Conservation (phyloP, 2,113 vertebrate species). For the Microcebus jonahi region DNA sequence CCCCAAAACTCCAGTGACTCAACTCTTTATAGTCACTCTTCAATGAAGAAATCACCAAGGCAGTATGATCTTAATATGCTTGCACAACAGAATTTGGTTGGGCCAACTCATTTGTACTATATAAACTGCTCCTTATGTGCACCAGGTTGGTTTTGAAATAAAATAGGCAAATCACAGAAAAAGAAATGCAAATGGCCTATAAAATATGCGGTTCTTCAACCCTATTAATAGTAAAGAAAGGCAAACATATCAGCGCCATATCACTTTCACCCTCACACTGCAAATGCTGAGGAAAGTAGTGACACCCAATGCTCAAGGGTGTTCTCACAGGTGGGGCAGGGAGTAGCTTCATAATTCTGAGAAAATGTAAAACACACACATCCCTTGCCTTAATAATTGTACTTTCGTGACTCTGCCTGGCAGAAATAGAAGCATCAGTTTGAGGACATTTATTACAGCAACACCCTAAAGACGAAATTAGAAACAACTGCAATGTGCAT, state of each 20-base stretch:
- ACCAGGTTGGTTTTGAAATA: not conserved
- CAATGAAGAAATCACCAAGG: not conserved
- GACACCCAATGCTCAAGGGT: not conserved
- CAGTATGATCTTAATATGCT: not conserved
- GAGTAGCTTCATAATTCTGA: not conserved
- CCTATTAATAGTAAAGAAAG: not conserved
- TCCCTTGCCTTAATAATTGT: not conserved
- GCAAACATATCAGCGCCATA: not conserved
- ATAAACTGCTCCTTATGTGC: not conserved
- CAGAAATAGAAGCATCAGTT: not conserved
- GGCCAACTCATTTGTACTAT: not conserved
- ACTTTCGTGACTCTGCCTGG: not conserved
- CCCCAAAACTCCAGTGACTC: not conserved
- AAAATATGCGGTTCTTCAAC: not conserved
- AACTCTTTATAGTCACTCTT: not conserved
- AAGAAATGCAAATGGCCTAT: not conserved
- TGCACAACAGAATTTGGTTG: not conserved
- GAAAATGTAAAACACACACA: not conserved
- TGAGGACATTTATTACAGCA: not conserved
- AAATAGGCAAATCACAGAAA: constrained; percentile 7
- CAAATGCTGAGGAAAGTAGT: not conserved
- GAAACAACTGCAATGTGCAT: not conserved
- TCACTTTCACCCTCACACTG: not conserved
- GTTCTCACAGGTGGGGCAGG: not conserved
- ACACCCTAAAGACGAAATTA: not conserved